These are phyloP conservation scores for Crypturellus tataupa DNA, from an alignment of 2,797 vertebrate species.

Conservation along the genomic window DNA sequence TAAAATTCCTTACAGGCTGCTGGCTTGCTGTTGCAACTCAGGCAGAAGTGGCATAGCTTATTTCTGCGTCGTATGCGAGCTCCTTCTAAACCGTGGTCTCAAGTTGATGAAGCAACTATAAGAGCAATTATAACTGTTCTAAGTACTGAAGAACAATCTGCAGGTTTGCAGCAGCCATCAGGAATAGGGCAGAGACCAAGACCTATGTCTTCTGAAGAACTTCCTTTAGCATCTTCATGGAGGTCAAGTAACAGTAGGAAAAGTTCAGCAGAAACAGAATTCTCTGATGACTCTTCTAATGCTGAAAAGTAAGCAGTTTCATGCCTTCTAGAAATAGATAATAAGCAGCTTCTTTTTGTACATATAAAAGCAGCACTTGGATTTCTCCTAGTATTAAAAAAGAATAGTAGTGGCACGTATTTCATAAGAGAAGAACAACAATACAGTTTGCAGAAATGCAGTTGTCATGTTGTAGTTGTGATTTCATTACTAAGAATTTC, in stretches of 20 bases:
- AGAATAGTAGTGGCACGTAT: background rate
- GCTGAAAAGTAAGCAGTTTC: constrained; percentile 80
- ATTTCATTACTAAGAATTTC: background rate
- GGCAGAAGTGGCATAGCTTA: constrained; percentile 94
- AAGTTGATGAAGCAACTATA: constrained; percentile 88
- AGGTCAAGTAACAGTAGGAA: constrained; percentile 75
- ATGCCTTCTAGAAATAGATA: background rate
- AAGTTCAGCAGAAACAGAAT: constrained; percentile 76
- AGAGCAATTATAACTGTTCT: constrained; percentile 88
- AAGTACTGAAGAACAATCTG: constrained; percentile 87
- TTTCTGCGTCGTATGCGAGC: constrained; percentile 89
- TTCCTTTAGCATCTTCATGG: constrained; percentile 77
- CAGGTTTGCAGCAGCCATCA: constrained; percentile 91
- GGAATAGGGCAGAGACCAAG: constrained; percentile 94
- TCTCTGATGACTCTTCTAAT: constrained; percentile 69
- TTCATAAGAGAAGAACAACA: background rate
- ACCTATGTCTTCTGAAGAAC: constrained; percentile 84
- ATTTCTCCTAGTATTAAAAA: background rate
- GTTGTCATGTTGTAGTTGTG: background rate
- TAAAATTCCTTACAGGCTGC: constrained; percentile 84
- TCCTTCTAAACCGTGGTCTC: constrained; percentile 90
- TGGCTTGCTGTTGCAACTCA: constrained; percentile 87
- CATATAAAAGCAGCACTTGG: background rate
- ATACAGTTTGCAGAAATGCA: background rate
- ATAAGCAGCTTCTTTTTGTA: background rate